A percentile compares a stretch with the other conserved stretches of the same genome.
phyloP scores from a whole-genome alignment of 1,140 invertebrate genomes.

The Maniola jurtina region DNA sequence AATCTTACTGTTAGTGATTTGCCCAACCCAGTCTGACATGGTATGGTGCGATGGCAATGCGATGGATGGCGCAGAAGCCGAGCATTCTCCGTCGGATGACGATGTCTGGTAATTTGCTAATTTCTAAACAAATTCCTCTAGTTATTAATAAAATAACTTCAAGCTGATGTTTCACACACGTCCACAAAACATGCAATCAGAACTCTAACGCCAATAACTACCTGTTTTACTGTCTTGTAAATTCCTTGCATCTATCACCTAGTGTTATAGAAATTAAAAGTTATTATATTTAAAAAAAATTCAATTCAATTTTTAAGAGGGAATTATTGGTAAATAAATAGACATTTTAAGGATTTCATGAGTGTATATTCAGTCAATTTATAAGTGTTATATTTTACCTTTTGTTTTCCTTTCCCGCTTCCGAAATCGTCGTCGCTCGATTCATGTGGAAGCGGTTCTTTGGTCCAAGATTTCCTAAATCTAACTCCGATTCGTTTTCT shows the following conservation, averaged over 20 bases:
- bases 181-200: conserved; percentile 13
- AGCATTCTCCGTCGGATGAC: conserved; percentile 82
- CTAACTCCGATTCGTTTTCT: conserved; percentile 59
- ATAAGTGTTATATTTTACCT: conserved; percentile 44
- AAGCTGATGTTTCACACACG: conserved; percentile 20
- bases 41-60: conserved; percentile 75
- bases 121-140: conserved; percentile 59
- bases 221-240: conserved; percentile 47
- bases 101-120: conserved; percentile 71
- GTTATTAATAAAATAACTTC: conserved; percentile 10
- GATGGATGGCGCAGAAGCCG: conserved; percentile 82
- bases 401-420: conserved; percentile 55
- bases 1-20: conserved; percentile 90
- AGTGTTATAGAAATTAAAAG: conserved; percentile 46
- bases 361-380: conserved; percentile 14
- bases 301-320: conserved; percentile 3
- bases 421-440: conserved; percentile 61
- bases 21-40: conserved; percentile 88
- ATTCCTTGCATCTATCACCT: conserved; percentile 54
- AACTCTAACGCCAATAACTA: conserved; percentile 25
- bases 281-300: conserved; percentile 28
- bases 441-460: conserved; percentile 55
- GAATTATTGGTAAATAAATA: conserved; percentile 20
- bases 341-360: conserved; percentile 17
- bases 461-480: conserved; percentile 66